Evolutionary conservation across 2,888 invertebrate species (phyloP).

Genomic region (Venustoraphidia nigricollis): DNA sequence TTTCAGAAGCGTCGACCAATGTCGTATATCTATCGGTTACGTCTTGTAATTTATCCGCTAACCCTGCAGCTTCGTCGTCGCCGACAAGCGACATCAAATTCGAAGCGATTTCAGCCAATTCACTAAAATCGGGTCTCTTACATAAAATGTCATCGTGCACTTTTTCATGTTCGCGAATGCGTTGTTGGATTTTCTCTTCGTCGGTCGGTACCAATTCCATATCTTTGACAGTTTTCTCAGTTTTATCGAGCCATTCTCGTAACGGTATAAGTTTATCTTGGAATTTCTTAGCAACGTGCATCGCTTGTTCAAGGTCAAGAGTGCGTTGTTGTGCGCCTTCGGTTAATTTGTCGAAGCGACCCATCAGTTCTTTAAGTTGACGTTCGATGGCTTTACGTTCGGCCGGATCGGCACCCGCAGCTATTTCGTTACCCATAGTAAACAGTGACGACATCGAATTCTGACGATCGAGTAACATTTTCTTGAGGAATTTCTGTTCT

Average conservation of each 20-base stretch:
- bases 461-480: constrained; percentile 89
- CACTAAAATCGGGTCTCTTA: constrained; percentile 76
- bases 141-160: constrained; percentile 76
- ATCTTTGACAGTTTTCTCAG: constrained; percentile 73
- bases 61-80: constrained; percentile 71
- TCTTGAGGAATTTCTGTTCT: constrained; percentile 96
- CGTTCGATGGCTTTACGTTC: constrained; percentile 78
- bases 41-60: constrained; percentile 75
- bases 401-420: constrained; percentile 66
- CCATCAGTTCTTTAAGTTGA: constrained; percentile 74
- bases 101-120: constrained; percentile 79
- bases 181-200: constrained; percentile 82
- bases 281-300: constrained; percentile 83
- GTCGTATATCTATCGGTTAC: constrained; percentile 76
- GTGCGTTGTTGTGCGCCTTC: constrained; percentile 76
- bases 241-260: constrained; percentile 76
- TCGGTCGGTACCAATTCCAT: constrained; percentile 89
- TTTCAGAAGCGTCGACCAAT: constrained; percentile 72
- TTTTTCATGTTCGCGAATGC: constrained; percentile 76
- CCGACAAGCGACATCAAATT: constrained; percentile 80
- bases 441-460: constrained; percentile 86
- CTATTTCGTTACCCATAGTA: constrained; percentile 85
- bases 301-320: constrained; percentile 78
- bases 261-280: constrained; percentile 76
- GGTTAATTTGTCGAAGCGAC: constrained; percentile 73